These are phyloP conservation scores for Eretmocerus hayati DNA, from an alignment of 2,888 invertebrate genomes.

Conservation along the genomic window DNA sequence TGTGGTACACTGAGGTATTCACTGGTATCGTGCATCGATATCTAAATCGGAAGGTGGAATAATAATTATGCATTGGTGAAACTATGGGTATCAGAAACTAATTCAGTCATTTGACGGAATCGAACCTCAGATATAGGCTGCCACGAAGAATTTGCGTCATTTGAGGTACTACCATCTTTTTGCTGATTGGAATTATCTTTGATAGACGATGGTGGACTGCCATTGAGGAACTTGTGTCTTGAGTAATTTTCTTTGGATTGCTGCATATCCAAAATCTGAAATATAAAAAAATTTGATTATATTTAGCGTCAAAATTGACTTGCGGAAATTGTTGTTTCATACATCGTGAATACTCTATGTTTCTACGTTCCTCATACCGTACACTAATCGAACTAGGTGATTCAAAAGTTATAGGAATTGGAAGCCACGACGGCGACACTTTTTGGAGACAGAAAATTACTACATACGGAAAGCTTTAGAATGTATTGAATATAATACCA, in stretches of 20 bases:
- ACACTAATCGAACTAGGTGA: too few relatives aligned
- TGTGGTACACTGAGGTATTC: conserved; percentile 36
- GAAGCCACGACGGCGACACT: too few relatives aligned
- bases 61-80: background rate
- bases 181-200: conserved; percentile 40
- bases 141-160: conserved; percentile 38
- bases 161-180: conserved; percentile 35
- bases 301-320: too few relatives aligned
- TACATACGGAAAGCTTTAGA: too few relatives aligned
- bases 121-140: conserved; percentile 34
- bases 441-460: too few relatives aligned
- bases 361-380: too few relatives aligned
- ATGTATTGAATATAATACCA: conserved; percentile 44
- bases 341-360: too few relatives aligned
- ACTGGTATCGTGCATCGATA: conserved; percentile 31
- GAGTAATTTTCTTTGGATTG: conserved; percentile 31
- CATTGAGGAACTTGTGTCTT: conserved; percentile 27
- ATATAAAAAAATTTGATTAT: too few relatives aligned
- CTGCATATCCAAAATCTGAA: conserved; percentile 41
- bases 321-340: too few relatives aligned
- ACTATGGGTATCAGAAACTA: too few relatives aligned
- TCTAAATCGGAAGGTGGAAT: conserved; percentile 27
- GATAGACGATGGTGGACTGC: conserved; percentile 31
- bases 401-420: too few relatives aligned
- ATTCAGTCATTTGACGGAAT: too few relatives aligned